Conservation (phyloP, 2,113 vertebrate species). For the Myrmecobius fasciatus region DNA sequence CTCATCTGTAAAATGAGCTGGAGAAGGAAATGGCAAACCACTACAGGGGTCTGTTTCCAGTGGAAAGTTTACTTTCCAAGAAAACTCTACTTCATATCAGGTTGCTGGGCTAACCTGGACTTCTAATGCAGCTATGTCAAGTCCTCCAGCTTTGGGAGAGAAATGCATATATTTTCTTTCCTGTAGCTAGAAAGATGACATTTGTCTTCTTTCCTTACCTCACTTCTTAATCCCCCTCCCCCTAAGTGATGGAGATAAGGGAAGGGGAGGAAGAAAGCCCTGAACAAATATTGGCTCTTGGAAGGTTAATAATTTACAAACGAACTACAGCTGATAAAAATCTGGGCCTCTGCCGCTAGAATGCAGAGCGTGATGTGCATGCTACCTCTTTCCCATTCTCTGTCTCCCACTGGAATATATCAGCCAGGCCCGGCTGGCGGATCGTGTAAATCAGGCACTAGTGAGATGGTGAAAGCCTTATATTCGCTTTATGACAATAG, state of each 20-base stretch:
- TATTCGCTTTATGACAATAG: background rate
- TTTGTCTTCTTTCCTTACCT: background rate
- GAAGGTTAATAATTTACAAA: constrained; percentile 55
- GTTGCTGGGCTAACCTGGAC: background rate
- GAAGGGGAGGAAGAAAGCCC: constrained; percentile 11
- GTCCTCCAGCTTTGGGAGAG: background rate
- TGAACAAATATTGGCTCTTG: constrained; percentile 22
- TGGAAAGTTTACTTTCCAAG: background rate
- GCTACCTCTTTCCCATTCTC: background rate
- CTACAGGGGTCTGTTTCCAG: background rate
- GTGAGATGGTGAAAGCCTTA: background rate
- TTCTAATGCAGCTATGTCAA: background rate
- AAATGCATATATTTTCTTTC: background rate
- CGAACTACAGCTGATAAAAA: constrained; percentile 54
- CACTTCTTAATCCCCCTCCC: background rate
- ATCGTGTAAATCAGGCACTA: constrained; percentile 10
- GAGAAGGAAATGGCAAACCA: background rate
- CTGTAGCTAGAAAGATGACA: background rate
- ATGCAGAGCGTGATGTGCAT: background rate
- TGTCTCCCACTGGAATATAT: constrained; percentile 22
- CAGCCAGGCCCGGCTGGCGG: background rate
- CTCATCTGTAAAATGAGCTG: background rate
- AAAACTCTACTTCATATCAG: background rate
- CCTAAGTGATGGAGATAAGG: background rate
- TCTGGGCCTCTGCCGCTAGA: constrained; percentile 9